A percentile compares a stretch with the other conserved stretches of the same genome.
Conservation (phyloP, 2,113 vertebrate species). For the Peromyscus maniculatus region DNA sequence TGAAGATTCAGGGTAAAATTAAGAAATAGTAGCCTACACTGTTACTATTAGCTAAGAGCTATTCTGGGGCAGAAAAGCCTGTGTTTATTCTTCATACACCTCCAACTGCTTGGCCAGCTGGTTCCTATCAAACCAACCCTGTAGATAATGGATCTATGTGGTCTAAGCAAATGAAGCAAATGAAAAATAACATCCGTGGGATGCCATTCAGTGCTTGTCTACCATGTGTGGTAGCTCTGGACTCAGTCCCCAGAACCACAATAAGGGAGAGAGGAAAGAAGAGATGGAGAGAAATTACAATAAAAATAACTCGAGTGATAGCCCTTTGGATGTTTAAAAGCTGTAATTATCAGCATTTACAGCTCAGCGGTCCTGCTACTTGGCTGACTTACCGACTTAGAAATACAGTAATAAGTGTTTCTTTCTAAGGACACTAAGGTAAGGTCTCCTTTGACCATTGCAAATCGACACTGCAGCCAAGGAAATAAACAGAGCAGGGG, state of each 20-base stretch:
- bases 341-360: neutral
- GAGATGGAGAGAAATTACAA: neutral
- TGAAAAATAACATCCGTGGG: neutral
- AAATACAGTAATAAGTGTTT: neutral
- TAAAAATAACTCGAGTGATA: neutral
- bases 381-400: neutral
- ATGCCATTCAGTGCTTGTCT: neutral
- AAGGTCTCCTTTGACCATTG: neutral
- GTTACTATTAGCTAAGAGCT: neutral
- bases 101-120: neutral
- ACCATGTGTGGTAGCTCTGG: neutral
- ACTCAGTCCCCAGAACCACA: neutral
- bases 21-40: neutral
- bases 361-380: neutral
- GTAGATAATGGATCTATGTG: neutral
- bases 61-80: neutral
- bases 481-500: neutral
- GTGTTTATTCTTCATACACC: neutral
- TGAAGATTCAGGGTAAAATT: neutral
- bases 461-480: neutral
- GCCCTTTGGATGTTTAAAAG: slow-evolving; percentile 25
- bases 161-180: neutral
- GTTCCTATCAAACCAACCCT: neutral
- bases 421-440: slow-evolving; percentile 21
- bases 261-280: neutral